phyloP scores from a whole-genome alignment of 2,113 vertebrate species.

The Phainopepla nitens region DNA sequence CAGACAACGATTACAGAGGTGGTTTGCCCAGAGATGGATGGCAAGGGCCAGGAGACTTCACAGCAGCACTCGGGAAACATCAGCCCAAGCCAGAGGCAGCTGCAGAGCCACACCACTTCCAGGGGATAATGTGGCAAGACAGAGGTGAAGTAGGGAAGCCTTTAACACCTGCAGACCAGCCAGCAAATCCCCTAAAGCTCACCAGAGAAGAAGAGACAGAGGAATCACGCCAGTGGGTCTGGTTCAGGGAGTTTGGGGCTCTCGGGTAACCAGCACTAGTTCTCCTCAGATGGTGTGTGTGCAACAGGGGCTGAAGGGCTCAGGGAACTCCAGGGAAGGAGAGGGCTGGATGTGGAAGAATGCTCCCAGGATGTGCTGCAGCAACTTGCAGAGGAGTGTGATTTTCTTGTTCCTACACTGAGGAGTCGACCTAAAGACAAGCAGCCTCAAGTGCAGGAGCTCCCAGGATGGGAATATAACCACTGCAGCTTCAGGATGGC shows the following conservation, averaged over 20 bases:
- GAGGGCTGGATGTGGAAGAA: neutral
- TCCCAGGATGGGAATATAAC: neutral
- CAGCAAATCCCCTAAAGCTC: neutral
- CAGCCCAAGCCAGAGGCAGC: neutral
- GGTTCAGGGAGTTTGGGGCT: neutral
- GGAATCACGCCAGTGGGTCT: neutral
- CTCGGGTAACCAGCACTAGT: neutral
- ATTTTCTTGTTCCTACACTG: neutral
- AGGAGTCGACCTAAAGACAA: slow-evolving; percentile 4
- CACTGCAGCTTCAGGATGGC: neutral
- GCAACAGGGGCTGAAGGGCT: fast-evolving
- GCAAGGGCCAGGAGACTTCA: neutral
- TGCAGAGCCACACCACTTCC: fast-evolving
- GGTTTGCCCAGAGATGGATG: neutral
- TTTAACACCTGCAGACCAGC: neutral
- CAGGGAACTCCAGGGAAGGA: fast-evolving
- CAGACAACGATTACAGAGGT: too few relatives aligned
- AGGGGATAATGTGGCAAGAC: neutral
- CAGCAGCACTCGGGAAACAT: neutral
- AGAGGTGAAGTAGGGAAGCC: neutral
- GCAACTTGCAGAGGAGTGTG: neutral
- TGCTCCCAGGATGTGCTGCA: neutral
- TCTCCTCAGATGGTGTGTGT: fast-evolving
- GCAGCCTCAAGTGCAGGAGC: neutral
- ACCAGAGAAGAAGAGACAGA: neutral